A percentile compares a stretch with the other conserved stretches of the same genome.
These are phyloP conservation scores for Enteromius trimaculatus DNA, from an alignment of 2,797 vertebrate genomes.

Conservation along the genomic window DNA sequence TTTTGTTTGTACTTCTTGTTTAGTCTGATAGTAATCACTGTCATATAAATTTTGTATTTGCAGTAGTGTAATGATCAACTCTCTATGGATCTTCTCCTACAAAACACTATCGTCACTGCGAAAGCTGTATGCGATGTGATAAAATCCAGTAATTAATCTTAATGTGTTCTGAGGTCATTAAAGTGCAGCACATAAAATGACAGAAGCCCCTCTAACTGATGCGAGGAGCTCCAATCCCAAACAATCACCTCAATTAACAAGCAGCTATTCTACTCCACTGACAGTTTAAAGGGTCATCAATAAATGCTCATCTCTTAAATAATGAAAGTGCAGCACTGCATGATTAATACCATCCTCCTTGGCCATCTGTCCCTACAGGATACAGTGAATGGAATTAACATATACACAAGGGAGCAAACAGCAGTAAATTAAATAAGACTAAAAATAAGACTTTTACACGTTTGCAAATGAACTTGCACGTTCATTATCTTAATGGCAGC, in stretches of 20 bases:
- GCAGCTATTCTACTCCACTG: slow-evolving; percentile 10
- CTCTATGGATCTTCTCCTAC: background rate
- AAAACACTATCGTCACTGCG: background rate
- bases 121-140: background rate
- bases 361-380: slow-evolving; percentile 31
- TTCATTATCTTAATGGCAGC: slow-evolving; percentile 8
- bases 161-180: slow-evolving; percentile 1
- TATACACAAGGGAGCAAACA: slow-evolving; percentile 11
- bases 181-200: background rate
- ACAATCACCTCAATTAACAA: slow-evolving; percentile 30
- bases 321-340: slow-evolving; percentile 24
- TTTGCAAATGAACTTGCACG: slow-evolving; percentile 18
- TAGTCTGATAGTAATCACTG: background rate
- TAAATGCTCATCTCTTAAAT: slow-evolving; percentile 28
- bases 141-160: slow-evolving; percentile 1
- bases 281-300: slow-evolving; percentile 35
- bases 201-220: background rate
- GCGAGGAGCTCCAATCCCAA: background rate
- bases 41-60: background rate
- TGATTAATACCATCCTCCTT: slow-evolving; percentile 5
- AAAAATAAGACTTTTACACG: slow-evolving; percentile 17
- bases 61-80: background rate
- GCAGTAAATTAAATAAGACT: slow-evolving; percentile 1
- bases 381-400: background rate
- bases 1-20: background rate